Percentiles rank a stretch among this genome's conserved stretches.
These are phyloP conservation scores for Mola mola DNA, from an alignment of 2,113 vertebrate species.

Conservation along the genomic window DNA sequence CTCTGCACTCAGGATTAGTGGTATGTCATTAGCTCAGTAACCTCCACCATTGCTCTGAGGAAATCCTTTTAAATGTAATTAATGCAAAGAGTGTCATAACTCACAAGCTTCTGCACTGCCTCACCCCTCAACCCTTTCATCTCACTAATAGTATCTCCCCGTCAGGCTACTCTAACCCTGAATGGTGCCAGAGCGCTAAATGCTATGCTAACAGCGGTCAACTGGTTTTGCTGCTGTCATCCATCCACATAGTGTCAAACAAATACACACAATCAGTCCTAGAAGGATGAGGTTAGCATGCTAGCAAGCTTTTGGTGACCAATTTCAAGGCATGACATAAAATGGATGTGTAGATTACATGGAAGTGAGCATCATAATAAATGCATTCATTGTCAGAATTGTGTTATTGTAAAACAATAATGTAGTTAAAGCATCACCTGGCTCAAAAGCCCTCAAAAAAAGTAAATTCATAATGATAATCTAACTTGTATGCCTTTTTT, in stretches of 20 bases:
- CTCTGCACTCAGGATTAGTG: slow-evolving; percentile 36
- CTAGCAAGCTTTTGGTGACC: no score
- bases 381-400: no score
- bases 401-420: no score
- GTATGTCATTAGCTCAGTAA: slow-evolving; percentile 38
- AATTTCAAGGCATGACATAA: no score
- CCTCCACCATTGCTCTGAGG: slow-evolving; percentile 24
- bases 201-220: slow-evolving; percentile 44
- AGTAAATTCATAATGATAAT: no score
- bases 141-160: slow-evolving; percentile 2
- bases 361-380: no score
- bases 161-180: slow-evolving; percentile 27
- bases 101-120: slow-evolving; percentile 27
- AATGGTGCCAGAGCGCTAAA: slow-evolving; percentile 35
- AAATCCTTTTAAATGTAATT: slow-evolving; percentile 62
- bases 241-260: slow-evolving; percentile 15
- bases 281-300: background rate
- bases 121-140: background rate
- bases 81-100: slow-evolving; percentile 41
- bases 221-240: slow-evolving; percentile 24
- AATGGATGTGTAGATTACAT: no score
- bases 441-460: no score
- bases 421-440: no score
- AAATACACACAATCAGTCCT: background rate
- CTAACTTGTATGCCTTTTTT: no score